phyloP scores from a whole-genome alignment of 2,113 vertebrate genomes.

The Rutilus rutilus region DNA sequence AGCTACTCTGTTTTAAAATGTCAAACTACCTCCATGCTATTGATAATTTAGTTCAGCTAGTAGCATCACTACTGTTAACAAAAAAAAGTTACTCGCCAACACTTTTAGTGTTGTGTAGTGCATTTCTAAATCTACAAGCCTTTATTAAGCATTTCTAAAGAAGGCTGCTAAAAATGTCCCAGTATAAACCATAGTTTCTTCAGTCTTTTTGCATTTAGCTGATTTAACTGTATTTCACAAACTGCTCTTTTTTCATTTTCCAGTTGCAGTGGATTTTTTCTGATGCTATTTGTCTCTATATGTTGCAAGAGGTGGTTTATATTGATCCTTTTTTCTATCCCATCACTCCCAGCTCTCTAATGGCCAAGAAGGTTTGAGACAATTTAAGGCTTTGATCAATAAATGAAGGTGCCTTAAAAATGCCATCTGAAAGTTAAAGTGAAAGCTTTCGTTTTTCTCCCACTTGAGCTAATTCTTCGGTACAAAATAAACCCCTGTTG shows the following conservation, averaged over 20 bases:
- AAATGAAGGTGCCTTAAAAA: conserved; percentile 3
- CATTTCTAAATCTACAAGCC: not conserved
- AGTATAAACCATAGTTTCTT: not conserved
- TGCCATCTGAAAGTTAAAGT: not conserved
- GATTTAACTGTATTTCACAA: not conserved
- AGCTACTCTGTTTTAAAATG: not conserved
- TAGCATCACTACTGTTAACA: not conserved
- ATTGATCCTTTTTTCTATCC: conserved; percentile 21
- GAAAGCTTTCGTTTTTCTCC: not conserved
- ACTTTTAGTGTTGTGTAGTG: not conserved
- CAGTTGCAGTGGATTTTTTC: conserved; percentile 10
- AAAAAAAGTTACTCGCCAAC: not conserved
- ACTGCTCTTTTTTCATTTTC: not conserved
- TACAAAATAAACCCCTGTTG: not conserved
- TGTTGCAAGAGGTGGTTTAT: conserved; percentile 3
- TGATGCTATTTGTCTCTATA: conserved; percentile 12
- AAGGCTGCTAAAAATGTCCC: not conserved
- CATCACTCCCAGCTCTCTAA: not conserved
- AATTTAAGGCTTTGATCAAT: not conserved
- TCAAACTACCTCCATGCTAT: not conserved
- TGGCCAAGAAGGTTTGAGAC: not conserved
- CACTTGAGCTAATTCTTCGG: not conserved
- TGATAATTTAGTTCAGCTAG: not conserved
- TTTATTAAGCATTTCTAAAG: not conserved
- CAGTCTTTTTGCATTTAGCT: conserved; percentile 19